These are phyloP conservation scores for Apodemus sylvaticus DNA, from an alignment of 2,113 vertebrate genomes.

Conservation along the genomic window DNA sequence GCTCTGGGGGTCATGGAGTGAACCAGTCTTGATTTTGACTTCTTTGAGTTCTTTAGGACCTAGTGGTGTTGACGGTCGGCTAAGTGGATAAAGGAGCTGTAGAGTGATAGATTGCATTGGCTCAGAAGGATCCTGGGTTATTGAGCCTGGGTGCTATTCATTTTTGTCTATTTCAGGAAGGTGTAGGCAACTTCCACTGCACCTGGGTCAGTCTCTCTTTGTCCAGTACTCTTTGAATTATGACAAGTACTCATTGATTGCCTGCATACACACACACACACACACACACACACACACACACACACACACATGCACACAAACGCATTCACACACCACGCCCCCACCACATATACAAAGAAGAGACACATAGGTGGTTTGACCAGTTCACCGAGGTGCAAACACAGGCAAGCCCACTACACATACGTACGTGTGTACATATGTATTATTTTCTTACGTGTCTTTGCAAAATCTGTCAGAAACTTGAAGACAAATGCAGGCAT, in stretches of 20 bases:
- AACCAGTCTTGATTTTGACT: conserved; percentile 12
- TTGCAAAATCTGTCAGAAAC: conserved; percentile 33
- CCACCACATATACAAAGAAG: neutral
- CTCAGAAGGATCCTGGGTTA: neutral
- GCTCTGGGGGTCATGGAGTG: conserved; percentile 24
- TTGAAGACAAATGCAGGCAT: neutral
- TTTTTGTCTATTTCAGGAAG: neutral
- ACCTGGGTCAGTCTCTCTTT: neutral
- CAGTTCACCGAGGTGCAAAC: neutral
- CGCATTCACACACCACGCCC: neutral
- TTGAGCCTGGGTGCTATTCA: neutral
- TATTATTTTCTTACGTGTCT: neutral
- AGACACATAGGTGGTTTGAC: neutral
- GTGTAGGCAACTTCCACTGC: neutral
- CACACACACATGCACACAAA: neutral
- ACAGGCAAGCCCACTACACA: neutral
- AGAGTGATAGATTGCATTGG: neutral
- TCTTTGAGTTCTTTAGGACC: conserved; percentile 46
- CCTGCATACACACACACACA: neutral
- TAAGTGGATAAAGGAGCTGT: neutral
- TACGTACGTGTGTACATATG: neutral
- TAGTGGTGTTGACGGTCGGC: neutral
- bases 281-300: neutral
- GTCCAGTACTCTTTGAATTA: neutral
- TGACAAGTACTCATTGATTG: neutral